Percentiles rank a stretch among this genome's conserved stretches.
These are phyloP conservation scores for Eupithecia inturbata DNA, from an alignment of 2,888 invertebrate species.

Conservation along the genomic window DNA sequence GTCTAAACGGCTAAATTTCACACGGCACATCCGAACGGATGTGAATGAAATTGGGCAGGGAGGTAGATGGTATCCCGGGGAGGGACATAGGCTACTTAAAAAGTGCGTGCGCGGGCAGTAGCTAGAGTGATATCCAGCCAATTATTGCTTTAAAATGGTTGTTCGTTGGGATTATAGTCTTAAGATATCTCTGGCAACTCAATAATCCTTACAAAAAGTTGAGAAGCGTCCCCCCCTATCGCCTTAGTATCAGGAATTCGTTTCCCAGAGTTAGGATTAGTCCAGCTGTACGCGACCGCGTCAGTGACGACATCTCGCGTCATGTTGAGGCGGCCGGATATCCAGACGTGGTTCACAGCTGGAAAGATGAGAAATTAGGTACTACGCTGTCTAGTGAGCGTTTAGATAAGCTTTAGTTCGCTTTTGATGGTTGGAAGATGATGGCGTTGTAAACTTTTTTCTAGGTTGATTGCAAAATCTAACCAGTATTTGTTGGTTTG, in stretches of 20 bases:
- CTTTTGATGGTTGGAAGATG: background rate
- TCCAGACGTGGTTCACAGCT: constrained; percentile 76
- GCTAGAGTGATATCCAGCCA: no score
- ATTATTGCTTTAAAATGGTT: no score
- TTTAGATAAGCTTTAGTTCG: background rate
- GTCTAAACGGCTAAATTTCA: no score
- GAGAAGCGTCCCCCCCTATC: constrained; percentile 44
- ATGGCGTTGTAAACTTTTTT: background rate
- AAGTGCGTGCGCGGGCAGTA: no score
- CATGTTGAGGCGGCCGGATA: constrained; percentile 73
- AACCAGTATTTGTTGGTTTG: no score
- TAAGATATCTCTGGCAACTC: no score
- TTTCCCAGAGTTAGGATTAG: constrained; percentile 63
- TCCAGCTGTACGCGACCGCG: constrained; percentile 60
- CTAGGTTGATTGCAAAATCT: background rate
- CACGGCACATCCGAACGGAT: no score
- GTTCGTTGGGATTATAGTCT: no score
- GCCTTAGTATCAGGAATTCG: constrained; percentile 62
- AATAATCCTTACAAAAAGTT: constrained; percentile 48
- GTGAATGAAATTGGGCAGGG: no score
- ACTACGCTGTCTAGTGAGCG: background rate
- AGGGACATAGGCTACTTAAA: no score
- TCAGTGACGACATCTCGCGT: constrained; percentile 61
- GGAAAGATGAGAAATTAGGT: constrained; percentile 35
- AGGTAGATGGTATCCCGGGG: no score